Evolutionary conservation across 2,113 vertebrate genomes (phyloP).

Genomic region (Myanophis thanlyinensis): DNA sequence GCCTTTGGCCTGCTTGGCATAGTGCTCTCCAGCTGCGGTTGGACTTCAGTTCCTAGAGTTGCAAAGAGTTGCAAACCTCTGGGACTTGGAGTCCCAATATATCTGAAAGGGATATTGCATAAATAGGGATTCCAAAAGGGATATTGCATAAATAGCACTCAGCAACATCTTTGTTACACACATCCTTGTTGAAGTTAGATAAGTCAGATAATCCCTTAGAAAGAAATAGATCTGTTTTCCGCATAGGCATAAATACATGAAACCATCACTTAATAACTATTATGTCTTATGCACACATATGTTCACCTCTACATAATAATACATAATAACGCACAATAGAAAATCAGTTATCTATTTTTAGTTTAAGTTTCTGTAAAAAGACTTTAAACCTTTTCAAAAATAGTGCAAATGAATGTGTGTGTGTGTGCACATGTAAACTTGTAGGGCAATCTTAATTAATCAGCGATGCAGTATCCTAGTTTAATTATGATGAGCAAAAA

Average conservation of each 20-base stretch:
- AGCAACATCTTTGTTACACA: neutral
- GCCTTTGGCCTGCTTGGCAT: neutral
- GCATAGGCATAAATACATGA: neutral
- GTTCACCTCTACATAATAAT: neutral
- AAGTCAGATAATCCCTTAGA: neutral
- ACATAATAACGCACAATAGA: neutral
- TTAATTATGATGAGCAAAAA: slow-evolving; percentile 19
- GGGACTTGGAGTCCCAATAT: neutral
- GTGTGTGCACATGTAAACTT: neutral
- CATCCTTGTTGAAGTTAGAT: neutral
- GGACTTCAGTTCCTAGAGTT: neutral
- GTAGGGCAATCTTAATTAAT: neutral
- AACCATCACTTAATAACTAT: neutral
- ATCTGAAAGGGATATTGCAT: neutral
- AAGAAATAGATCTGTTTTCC: neutral
- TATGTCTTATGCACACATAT: neutral
- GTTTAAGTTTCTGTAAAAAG: neutral
- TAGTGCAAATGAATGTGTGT: neutral
- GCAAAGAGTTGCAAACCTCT: neutral
- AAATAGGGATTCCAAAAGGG: neutral
- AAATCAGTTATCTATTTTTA: neutral
- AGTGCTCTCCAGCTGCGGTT: neutral
- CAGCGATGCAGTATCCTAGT: neutral
- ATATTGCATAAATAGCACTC: neutral
- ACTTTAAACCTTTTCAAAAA: neutral